A percentile compares a stretch with the other conserved stretches of the same genome.
These are phyloP conservation scores for Notolabrus celidotus DNA, from an alignment of 2,797 vertebrate species.

Conservation along the genomic window DNA sequence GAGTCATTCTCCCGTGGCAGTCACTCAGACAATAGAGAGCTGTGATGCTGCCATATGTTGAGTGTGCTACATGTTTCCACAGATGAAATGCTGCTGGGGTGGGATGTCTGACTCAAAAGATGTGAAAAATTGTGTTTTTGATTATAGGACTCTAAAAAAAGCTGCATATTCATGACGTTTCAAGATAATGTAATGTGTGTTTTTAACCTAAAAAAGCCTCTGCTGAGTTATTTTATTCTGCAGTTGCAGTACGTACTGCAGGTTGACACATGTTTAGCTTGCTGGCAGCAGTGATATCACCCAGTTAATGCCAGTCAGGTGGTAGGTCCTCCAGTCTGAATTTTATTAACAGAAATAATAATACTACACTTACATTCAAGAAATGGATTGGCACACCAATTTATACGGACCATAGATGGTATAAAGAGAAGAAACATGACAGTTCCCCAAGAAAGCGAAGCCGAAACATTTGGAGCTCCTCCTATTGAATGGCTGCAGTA, in stretches of 20 bases:
- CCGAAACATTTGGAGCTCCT: too few species aligned
- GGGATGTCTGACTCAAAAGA: conserved; percentile 15
- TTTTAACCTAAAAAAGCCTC: not conserved
- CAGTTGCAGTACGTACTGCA: not conserved
- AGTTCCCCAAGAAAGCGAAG: too few species aligned
- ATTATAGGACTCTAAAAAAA: conserved; percentile 15
- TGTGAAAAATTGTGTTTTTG: conserved; percentile 25
- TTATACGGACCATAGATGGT: too few species aligned
- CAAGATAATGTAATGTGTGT: conserved; percentile 12
- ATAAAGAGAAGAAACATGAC: too few species aligned
- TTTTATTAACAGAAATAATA: too few species aligned
- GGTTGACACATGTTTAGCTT: not conserved
- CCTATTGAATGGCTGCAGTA: too few species aligned
- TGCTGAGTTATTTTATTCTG: conserved; percentile 12
- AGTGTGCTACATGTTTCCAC: conserved; percentile 39
- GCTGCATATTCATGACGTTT: conserved; percentile 23
- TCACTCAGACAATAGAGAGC: conserved; percentile 46
- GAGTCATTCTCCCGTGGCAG: conserved; percentile 65
- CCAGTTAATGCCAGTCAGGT: too few species aligned
- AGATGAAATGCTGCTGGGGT: conserved; percentile 28
- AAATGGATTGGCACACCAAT: too few species aligned
- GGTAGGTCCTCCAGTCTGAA: too few species aligned
- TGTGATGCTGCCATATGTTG: conserved; percentile 57
- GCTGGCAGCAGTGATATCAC: too few species aligned
- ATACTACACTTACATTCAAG: too few species aligned